phyloP scores from a whole-genome alignment of 2,888 invertebrate species.

The Lycaena phlaeas region DNA sequence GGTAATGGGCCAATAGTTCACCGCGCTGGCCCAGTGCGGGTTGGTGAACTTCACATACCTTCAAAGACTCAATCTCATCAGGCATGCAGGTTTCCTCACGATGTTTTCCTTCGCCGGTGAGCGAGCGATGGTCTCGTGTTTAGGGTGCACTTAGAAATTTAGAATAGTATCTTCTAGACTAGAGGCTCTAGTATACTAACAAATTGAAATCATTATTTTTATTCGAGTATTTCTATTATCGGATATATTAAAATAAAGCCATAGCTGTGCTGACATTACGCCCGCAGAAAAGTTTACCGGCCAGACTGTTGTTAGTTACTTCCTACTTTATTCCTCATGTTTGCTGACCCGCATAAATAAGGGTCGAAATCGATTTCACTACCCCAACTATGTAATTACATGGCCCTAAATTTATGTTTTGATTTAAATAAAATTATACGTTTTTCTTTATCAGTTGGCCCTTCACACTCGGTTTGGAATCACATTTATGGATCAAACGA shows the following conservation, averaged over 20 bases:
- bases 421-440: constrained; percentile 26
- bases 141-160: no score
- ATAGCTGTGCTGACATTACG: constrained; percentile 50
- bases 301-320: constrained; percentile 40
- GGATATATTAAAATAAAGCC: constrained; percentile 13
- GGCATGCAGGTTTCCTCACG: no score
- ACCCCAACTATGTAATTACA: constrained; percentile 34
- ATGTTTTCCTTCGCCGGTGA: no score
- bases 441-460: background rate
- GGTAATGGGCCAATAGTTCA: no score
- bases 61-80: no score
- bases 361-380: constrained; percentile 32
- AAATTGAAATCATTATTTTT: no score
- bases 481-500: constrained; percentile 49
- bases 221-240: constrained; percentile 4
- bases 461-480: constrained; percentile 35
- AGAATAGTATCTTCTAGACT: no score
- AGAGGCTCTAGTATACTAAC: no score
- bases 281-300: constrained; percentile 59
- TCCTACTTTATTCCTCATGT: constrained; percentile 49
- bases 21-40: no score
- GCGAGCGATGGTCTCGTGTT: no score
- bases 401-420: constrained; percentile 25
- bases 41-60: no score
- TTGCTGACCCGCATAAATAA: constrained; percentile 64